Base-by-base conservation (phyloP, 1,140 invertebrate genomes). In the Bombyx mandarina region DNA sequence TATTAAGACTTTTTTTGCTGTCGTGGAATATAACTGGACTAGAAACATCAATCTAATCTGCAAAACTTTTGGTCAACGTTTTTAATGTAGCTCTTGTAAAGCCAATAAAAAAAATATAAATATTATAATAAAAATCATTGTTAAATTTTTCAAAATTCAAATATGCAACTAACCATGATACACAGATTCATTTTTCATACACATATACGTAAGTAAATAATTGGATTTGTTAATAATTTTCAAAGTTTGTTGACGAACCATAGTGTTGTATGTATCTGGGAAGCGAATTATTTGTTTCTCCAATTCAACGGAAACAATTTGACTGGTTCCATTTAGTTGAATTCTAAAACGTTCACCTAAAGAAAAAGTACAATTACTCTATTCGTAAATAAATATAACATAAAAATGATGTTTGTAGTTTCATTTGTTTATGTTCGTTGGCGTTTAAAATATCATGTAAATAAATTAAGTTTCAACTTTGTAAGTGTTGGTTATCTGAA, bases 171-270 rank as follows among this genome's bases (percentile, higher is more conserved):
- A 69, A 82, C 83, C 83, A 52, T 76, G 62, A 58, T 66, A 74
- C 9, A 85, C 67, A 51, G 68, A 71, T 44, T 79, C 73, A 56
- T 87, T 85, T 62, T 84, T 87, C 83, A 87, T 84, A 56, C 75
- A 85, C 67, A 76, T 73, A 50, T 79, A 87, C 1, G 74, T 81
- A 2, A 87, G 62, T 8, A 76, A 7, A 57, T 78, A 69, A 50
- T 80, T 61, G 4, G 83, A 87, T 63, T 78, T 83, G 52, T 87
- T 87, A 3, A 55, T 77, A 10, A 87, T 77, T 59, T 84, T 87
- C 43, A 81, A 77, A 1, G 69, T 74, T 54, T 80, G 73, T 51
- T 85, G 80, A 6, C 80, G 71, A 9, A 73, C 73, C 74, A 83
- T 77, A 9, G 79, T 83, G 35, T 83, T 86, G 56, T 73, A 86